Evolutionary conservation across 2,888 invertebrate species (phyloP).

Genomic region (Galeopsomyia nigrocyanea): DNA sequence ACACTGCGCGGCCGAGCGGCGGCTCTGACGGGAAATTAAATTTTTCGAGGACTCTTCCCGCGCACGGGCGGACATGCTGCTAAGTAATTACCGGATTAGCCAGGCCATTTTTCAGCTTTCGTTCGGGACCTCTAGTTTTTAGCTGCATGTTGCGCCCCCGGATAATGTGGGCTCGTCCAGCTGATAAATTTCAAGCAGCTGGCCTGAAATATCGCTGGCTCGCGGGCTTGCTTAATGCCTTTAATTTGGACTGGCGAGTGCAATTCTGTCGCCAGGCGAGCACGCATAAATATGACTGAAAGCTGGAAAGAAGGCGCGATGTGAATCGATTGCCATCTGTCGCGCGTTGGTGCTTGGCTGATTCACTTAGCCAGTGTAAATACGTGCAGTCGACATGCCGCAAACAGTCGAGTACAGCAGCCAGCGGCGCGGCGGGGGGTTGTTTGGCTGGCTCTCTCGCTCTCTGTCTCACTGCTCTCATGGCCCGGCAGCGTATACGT

Average conservation of each 20-base stretch:
- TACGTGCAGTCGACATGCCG: slow-evolving; percentile 23
- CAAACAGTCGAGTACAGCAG: slow-evolving; percentile 16
- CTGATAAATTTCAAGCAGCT: slow-evolving; percentile 6
- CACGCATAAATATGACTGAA: too few relatives aligned
- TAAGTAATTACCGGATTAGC: slow-evolving; percentile 31
- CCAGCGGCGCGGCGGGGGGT: not conserved
- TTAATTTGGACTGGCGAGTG: too few relatives aligned
- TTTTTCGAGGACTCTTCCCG: slow-evolving; percentile 25
- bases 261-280: too few relatives aligned
- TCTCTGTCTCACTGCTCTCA: not conserved
- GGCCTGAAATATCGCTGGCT: not conserved
- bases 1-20: not conserved
- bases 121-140: slow-evolving; percentile 16
- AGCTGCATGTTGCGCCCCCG: not conserved
- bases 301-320: too few relatives aligned
- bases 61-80: slow-evolving; percentile 11
- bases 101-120: slow-evolving; percentile 27
- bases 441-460: not conserved
- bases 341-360: too few relatives aligned
- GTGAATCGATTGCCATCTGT: too few relatives aligned
- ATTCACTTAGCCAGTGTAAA: slow-evolving; percentile 29
- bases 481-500: not conserved
- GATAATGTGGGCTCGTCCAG: not conserved
- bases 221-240: too few relatives aligned
- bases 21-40: slow-evolving; percentile 29